Percentiles rank a stretch among this genome's conserved stretches.
Conservation (phyloP, 1,140 invertebrate species). For the Magallana gigas region DNA sequence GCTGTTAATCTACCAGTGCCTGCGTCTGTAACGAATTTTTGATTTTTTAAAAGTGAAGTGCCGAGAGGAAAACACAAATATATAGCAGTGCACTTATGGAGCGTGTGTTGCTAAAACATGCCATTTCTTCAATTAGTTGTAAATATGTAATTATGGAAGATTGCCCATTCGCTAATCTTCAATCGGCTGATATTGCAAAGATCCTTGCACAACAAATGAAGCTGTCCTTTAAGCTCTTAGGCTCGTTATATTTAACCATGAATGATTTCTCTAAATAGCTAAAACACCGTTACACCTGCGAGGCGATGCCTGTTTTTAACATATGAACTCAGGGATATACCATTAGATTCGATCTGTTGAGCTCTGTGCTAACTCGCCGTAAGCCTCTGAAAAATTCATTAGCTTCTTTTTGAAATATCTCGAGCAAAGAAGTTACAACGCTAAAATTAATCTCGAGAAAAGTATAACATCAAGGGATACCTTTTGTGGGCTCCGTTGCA, state of each 20-base stretch:
- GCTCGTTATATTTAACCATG: conserved; percentile 34
- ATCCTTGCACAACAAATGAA: conserved; percentile 9
- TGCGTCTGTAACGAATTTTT: not conserved
- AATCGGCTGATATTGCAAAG: conserved; percentile 4
- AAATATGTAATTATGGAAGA: conserved; percentile 16
- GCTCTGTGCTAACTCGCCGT: not conserved
- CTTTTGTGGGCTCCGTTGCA: not conserved
- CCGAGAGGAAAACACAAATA: not conserved
- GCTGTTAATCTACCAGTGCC: not conserved
- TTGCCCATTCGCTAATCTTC: conserved; percentile 26
- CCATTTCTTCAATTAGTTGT: not conserved
- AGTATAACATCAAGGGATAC: conserved; percentile 13
- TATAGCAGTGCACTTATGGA: not conserved
- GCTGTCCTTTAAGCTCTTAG: conserved; percentile 6
- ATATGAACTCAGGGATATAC: not conserved
- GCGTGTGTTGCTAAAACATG: conserved; percentile 14
- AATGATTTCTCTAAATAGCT: conserved; percentile 32
- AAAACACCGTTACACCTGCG: conserved; percentile 17
- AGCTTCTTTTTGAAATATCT: conserved; percentile 29
- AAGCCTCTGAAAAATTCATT: conserved; percentile 31
- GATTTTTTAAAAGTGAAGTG: not conserved
- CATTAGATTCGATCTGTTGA: conserved; percentile 30
- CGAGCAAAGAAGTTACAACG: not conserved
- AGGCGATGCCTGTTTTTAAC: conserved; percentile 29
- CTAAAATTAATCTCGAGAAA: conserved; percentile 28